Evolutionary conservation across 2,888 invertebrate species (phyloP), one percentile per base, ranked within the genome.

Genomic region (Aleiodes testaceus): DNA sequence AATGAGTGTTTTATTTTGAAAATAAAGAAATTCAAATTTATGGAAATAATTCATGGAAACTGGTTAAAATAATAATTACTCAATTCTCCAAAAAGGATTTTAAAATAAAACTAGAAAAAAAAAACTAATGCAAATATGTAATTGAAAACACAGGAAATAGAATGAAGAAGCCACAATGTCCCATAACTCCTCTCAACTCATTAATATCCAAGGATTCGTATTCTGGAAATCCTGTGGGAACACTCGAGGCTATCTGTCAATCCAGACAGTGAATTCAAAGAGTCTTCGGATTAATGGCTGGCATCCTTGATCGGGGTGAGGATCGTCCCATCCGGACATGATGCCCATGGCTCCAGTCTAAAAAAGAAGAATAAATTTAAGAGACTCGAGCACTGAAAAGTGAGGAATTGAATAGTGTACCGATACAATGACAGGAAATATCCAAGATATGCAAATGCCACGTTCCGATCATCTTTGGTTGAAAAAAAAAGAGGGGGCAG

Each of bases 391-490:
- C 2, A 36, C 36, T 26, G 36, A 2, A 36, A 36, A 64, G 52
- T 47, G 14, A 22, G n/a, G 26, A 26, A 64, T 52, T 59, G 83
- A 85, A 85, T 84, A 45, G 65, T 70, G 82, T 78, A 69, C 78
- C 81, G 81, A 85, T 84, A 87, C 87, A 87, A 86, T 86, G 87
- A 85, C 85, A 86, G 86, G 85, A 87, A 86, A 86, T 84, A 86
- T 86, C 86, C 85, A 85, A 86, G 86, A 87, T 87, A 87, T 87
- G 87, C 86, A 86, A 87, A 87, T 84, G 80, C 70, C 80, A 78
- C 81, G 82, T 84, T 83, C 84, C 85, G 86, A 86, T 86, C 85
- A 86, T 87, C 87, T 86, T 86, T 83, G 83, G 75, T 79, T 12
- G 11, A 52, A 47, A 36, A 30, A 12, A 20, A 18, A 47, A 30